phyloP scores from a whole-genome alignment of 2,113 vertebrate genomes.

The Megaceryle torquata region DNA sequence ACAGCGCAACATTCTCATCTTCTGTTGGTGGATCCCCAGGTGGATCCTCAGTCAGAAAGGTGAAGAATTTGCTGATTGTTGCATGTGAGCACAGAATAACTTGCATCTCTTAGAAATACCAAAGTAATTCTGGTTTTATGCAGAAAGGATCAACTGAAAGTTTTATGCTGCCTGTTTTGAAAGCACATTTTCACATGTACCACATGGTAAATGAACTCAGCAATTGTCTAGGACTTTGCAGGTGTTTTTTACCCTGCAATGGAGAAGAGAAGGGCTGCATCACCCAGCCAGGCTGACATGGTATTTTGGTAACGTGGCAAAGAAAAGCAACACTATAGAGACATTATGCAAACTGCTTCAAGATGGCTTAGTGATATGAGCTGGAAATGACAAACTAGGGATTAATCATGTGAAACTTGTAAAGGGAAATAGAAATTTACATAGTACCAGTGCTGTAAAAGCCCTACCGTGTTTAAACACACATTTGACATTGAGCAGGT shows the following conservation, averaged over 20 bases:
- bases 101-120: neutral
- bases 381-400: neutral
- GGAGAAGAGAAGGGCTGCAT: neutral
- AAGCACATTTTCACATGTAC: neutral
- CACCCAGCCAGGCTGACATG: neutral
- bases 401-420: neutral
- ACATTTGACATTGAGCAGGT: neutral
- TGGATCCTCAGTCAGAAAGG: neutral
- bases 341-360: neutral
- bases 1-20: neutral
- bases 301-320: neutral
- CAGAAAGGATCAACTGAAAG: neutral
- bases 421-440: neutral
- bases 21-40: neutral
- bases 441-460: neutral
- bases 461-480: neutral
- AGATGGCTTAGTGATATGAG: neutral
- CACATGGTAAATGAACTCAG: neutral
- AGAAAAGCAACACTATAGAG: neutral
- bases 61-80: neutral
- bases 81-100: neutral
- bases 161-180: neutral
- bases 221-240: neutral
- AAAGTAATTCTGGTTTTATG: neutral
- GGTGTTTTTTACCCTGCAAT: neutral